These are phyloP conservation scores for Rhadina sibilatrix DNA, from an alignment of 2,113 vertebrate genomes.

Conservation along the genomic window DNA sequence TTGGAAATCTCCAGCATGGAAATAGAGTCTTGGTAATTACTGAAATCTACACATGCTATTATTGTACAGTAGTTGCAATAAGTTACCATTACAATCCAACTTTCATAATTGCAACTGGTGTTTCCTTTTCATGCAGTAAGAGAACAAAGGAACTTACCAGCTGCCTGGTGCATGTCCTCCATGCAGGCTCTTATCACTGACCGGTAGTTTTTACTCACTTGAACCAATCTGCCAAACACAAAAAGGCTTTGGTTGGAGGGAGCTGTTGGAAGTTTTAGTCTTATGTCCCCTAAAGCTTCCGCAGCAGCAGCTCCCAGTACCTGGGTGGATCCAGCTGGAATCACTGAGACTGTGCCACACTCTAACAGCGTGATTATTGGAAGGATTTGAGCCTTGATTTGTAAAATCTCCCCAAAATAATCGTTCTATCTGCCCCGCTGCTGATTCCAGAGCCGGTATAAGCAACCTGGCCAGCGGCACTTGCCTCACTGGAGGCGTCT, in stretches of 20 bases:
- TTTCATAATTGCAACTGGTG: not conserved
- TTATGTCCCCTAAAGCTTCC: not conserved
- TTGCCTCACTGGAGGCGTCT: not conserved
- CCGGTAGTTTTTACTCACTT: constrained; percentile 95
- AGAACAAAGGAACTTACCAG: constrained; percentile 69
- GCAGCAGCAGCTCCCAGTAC: not conserved
- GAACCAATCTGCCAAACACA: constrained; percentile 83
- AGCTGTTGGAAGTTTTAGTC: not conserved
- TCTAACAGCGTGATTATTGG: accelerated
- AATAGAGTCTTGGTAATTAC: not conserved
- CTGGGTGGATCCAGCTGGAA: not conserved
- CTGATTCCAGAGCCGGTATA: not conserved
- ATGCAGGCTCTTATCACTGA: constrained; percentile 94
- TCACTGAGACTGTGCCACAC: not conserved
- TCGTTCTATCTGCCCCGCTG: not conserved
- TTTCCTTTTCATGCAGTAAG: not conserved
- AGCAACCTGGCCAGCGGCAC: not conserved
- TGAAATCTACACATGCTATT: not conserved
- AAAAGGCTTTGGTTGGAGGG: not conserved
- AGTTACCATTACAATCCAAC: not conserved
- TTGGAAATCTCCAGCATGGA: not conserved
- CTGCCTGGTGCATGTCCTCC: constrained; percentile 90
- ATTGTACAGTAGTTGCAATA: not conserved
- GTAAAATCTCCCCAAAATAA: not conserved
- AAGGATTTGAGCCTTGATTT: not conserved